Base-by-base conservation (phyloP, 2,113 vertebrate species). In the Pterophyllum scalare region DNA sequence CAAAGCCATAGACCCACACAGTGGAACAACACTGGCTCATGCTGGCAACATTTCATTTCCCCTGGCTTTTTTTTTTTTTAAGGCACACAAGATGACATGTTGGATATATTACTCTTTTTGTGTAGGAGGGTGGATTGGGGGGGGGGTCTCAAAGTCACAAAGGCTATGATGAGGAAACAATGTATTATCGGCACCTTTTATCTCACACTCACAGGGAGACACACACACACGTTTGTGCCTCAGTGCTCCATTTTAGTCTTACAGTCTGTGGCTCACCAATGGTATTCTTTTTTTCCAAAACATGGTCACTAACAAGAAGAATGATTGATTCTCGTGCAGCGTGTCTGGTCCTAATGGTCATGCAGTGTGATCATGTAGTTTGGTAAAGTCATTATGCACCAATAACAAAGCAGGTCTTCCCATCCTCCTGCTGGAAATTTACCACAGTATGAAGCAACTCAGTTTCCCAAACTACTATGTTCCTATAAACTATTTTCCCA, bases 311-410 rank as follows among this genome's bases (percentile, higher is more conserved):
- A 89, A 91, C 85, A 82, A 86, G 65, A 46, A 38, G 10, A 77
- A 78, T 75, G 60, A 85, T 77, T 26, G 56, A 24, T 85, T 91
- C 75, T 75, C 57, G 80, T 80, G 82, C 88, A 81, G 81, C 54
- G 84, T 82, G 82, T 83, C 58, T 59, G 26, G 54, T 76, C 49
- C 58, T 88, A 84, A 89, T 83, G 77, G 75, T 59, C 57, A 59
- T 76, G 64, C 12, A 60, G 74, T 2, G 57, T 80, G 35, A 38
- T 38, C 35, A 38, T 38, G 35, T 74, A 58, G 43, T 84, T 64
- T 74, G 12, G 61, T 35, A 83, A 78, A 77, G 67, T 84, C 79
- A 82, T 56, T 38, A 79, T 28, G 33, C 61, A 46, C 35, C 56
- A 35, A 31, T 59, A 24, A 77, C 17, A 70, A 67, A 72, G 9